Conservation (phyloP, 2,113 vertebrate species). For the Sylvilagus bachmani region DNA sequence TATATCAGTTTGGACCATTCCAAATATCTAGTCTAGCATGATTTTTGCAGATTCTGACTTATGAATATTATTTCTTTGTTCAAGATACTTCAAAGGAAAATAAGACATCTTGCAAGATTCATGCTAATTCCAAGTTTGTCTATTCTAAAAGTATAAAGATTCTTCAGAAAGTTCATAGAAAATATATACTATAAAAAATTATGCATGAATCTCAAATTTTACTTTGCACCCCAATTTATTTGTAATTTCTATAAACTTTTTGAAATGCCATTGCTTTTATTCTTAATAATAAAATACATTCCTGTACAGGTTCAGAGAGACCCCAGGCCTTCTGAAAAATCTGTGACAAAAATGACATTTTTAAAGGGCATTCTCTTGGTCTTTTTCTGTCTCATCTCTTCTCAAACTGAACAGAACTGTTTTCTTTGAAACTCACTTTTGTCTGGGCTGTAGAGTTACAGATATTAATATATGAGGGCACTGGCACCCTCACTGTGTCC, state of each 20-base stretch:
- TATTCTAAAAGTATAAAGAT: neutral
- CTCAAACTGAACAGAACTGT: neutral
- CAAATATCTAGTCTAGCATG: neutral
- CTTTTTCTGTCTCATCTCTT: neutral
- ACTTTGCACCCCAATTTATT: too few species aligned
- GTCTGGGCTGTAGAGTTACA: neutral
- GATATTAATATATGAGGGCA: neutral
- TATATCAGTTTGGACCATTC: too few species aligned
- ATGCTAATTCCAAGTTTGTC: conserved; percentile 14
- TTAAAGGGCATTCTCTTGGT: neutral
- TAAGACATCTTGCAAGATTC: neutral
- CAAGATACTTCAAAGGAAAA: neutral
- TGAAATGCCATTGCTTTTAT: too few species aligned
- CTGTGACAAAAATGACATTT: neutral
- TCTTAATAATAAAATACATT: too few species aligned
- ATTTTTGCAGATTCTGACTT: neutral
- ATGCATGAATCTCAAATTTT: too few species aligned
- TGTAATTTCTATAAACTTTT: too few species aligned
- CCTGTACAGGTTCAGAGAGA: neutral
- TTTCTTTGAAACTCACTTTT: neutral
- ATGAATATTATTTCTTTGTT: neutral
- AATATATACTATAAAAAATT: too few species aligned
- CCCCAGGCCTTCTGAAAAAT: neutral
- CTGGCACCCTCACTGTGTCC: neutral
- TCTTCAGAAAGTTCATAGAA: neutral